Conservation (phyloP, 2,113 vertebrate genomes). For the Brachirus orientalis region DNA sequence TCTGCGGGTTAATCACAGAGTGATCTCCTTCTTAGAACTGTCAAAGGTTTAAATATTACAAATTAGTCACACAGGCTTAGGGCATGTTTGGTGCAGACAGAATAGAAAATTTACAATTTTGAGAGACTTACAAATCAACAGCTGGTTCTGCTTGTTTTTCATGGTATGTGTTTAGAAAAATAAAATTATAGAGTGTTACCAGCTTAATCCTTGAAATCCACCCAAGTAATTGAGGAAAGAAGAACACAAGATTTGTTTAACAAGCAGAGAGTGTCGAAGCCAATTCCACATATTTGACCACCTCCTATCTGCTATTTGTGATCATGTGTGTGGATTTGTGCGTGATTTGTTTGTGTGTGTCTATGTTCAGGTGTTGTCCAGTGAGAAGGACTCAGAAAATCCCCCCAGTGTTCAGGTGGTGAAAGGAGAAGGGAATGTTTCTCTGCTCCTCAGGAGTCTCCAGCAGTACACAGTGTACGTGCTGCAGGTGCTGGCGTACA, state of each 20-base stretch:
- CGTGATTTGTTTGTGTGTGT: conserved; percentile 13
- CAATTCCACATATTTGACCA: not conserved
- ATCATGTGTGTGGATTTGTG: not conserved
- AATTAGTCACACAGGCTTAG: no score
- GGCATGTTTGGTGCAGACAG: no score
- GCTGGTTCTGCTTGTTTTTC: no score
- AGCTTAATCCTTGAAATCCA: no score
- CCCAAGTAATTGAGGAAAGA: not conserved
- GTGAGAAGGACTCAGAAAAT: conserved; percentile 77
- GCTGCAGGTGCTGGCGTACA: conserved; percentile 91
- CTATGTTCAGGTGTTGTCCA: conserved; percentile 85
- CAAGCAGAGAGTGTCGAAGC: not conserved
- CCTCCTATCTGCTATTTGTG: not conserved
- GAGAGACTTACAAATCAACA: no score
- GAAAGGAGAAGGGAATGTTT: conserved; percentile 85
- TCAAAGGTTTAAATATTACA: no score
- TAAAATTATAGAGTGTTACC: no score
- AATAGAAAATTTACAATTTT: no score
- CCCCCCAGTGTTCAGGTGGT: conserved; percentile 82
- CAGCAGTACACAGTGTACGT: conserved; percentile 87
- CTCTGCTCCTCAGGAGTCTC: conserved; percentile 83
- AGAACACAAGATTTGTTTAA: not conserved
- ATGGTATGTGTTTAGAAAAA: no score
- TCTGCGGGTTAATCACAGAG: no score
- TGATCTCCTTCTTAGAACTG: no score